Evolutionary conservation across 2,113 vertebrate species (phyloP), one percentile per base, ranked within the genome.

Genomic region (Rhinoderma darwinii): DNA sequence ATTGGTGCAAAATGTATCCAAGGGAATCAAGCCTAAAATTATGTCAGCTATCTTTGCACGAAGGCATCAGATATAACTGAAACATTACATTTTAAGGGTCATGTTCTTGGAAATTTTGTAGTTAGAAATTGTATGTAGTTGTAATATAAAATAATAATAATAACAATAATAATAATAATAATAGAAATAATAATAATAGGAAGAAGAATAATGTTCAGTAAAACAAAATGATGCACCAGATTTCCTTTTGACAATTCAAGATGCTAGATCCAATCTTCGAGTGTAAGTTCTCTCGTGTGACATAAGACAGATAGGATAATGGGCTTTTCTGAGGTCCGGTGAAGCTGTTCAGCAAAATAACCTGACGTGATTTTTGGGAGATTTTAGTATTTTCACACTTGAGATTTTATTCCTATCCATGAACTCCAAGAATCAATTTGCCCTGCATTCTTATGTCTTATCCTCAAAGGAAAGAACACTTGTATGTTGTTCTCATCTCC

Each of bases 351-450:
- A 72, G 20, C 35, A 32, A 78, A 54, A 78, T 27, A 5, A 78
- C 47, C 44, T 78, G 75, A 78, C 1, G 8, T 78, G 30, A 78
- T 51, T 78, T 78, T 51, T 20, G 27, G 30, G 9, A 78, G 30
- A 78, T 35, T 30, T 78, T 78, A 18, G 7, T 54, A 32, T 18
- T 78, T 78, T 66, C n/a, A 32, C 79, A 63, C 56, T 63, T 63
- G 32, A 54, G 47, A 14, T 59, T 63, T 66, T 66, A 44, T 82
- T 82, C 15, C 37, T 89, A 75, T 18, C 44, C 47, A 70, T 89
- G 88, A 82, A 6, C 68, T 90, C 84, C 79, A 88, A 89, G 89
- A 89, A 89, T 78, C 84, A 87, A 84, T 89, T 93, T 88, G 63
- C 74, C 92, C 50, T 56, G 86, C 86, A 56, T 84, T 89, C 32